Percentiles rank a stretch among this genome's conserved stretches.
phyloP scores from a whole-genome alignment of 2,113 vertebrate genomes.

The Tachysurus fulvidraco region DNA sequence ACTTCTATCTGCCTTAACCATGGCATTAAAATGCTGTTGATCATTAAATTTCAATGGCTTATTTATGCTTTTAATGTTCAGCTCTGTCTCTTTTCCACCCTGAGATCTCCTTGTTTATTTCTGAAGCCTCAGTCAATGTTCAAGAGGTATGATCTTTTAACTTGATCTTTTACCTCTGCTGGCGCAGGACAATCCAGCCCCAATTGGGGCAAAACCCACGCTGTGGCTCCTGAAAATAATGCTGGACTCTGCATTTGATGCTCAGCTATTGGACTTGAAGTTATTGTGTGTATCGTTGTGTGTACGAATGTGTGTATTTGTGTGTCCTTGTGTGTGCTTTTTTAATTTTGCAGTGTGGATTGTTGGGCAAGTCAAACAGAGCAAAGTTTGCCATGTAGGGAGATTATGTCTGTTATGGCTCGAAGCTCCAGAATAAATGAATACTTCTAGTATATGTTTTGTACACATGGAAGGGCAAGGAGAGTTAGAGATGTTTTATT shows the following conservation, averaged over 20 bases:
- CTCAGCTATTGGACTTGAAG: constrained; percentile 34
- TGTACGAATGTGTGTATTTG: constrained; percentile 24
- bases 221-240: constrained; percentile 21
- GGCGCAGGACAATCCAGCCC: constrained; percentile 38
- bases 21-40: constrained; percentile 54
- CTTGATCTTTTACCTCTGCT: constrained; percentile 25
- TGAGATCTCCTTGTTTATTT: constrained; percentile 16
- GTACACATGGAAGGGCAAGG: constrained; percentile 57
- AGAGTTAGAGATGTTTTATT: constrained; percentile 51
- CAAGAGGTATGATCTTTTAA: constrained; percentile 15
- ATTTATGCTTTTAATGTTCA: constrained; percentile 56
- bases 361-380: constrained; percentile 37
- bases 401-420: constrained; percentile 47
- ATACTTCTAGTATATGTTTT: constrained; percentile 8
- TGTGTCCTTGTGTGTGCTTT: background rate
- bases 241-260: constrained; percentile 35
- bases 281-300: constrained; percentile 7
- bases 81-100: constrained; percentile 27
- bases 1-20: constrained; percentile 63
- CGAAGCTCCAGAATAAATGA: background rate
- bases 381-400: constrained; percentile 56
- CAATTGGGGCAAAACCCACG: constrained; percentile 1
- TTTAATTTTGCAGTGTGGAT: constrained; percentile 35
- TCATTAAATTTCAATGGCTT: constrained; percentile 26
- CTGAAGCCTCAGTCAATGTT: constrained; percentile 22